A percentile compares a stretch with the other conserved stretches of the same genome.
Conservation (phyloP, 2,888 invertebrate genomes). For the Cryptocephalus primarius region DNA sequence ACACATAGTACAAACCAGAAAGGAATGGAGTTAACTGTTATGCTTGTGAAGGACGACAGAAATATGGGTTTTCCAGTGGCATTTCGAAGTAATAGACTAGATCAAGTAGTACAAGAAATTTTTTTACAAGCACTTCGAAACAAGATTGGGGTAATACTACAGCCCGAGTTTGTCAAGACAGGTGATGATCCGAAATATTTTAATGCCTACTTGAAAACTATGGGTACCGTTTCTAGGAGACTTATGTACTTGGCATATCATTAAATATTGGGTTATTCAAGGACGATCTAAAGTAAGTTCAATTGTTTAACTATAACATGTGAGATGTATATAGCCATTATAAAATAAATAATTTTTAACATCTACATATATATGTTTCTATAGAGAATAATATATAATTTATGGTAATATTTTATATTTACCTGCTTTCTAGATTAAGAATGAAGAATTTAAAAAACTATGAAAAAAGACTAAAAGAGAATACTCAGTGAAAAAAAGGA, state of each 20-base stretch:
- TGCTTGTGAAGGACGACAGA: constrained; percentile 10
- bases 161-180: constrained; percentile 11
- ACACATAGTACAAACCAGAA: constrained; percentile 10
- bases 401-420: no score
- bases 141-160: constrained; percentile 4
- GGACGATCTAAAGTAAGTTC: constrained; percentile 9
- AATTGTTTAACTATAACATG: no score
- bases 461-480: constrained; percentile 9
- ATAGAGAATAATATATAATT: no score
- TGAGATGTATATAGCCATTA: background rate
- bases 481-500: constrained; percentile 8
- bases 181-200: constrained; percentile 14
- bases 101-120: constrained; percentile 11
- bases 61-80: constrained; percentile 9
- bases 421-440: constrained; percentile 1
- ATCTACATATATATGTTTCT: background rate
- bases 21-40: constrained; percentile 5
- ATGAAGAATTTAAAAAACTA: constrained; percentile 6
- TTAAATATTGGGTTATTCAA: constrained; percentile 13
- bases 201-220: constrained; percentile 9
- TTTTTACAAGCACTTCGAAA: constrained; percentile 12
- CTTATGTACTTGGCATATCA: constrained; percentile 10
- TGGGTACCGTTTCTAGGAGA: constrained; percentile 1
- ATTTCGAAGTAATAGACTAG: constrained; percentile 9
- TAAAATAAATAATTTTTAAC: background rate